phyloP scores from a whole-genome alignment of 2,113 vertebrate species.

The Acinonyx jubatus region DNA sequence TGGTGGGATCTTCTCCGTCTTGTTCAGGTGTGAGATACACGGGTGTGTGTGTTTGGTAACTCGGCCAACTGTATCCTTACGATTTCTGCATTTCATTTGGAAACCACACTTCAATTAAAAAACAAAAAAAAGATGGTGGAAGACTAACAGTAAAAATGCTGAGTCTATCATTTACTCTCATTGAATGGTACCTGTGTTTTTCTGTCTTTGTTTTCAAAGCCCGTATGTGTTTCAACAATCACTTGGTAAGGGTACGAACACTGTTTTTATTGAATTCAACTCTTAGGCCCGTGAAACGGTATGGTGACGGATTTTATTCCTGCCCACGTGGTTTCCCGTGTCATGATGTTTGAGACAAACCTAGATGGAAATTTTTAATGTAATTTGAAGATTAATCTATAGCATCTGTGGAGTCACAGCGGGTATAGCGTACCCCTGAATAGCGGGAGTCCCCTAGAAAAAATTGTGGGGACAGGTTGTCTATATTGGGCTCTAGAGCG shows the following conservation, averaged over 20 bases:
- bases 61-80: not conserved
- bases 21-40: not conserved
- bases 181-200: not conserved
- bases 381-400: not conserved
- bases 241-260: not conserved
- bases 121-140: not conserved
- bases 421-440: not conserved
- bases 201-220: not conserved
- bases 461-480: not conserved
- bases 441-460: not conserved
- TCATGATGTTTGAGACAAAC: not conserved
- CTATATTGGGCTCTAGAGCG: not conserved
- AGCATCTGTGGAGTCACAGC: not conserved
- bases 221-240: not conserved
- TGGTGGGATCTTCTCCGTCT: not conserved
- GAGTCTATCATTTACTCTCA: not conserved
- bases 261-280: not conserved
- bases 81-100: not conserved
- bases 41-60: not conserved
- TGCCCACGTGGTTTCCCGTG: not conserved
- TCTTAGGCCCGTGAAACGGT: not conserved
- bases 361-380: not conserved
- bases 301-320: not conserved
- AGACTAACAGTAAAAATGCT: not conserved
- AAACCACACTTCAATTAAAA: not conserved